Evolutionary conservation across 2,113 vertebrate species (phyloP).

Genomic region (Lamprologus speciosus): DNA sequence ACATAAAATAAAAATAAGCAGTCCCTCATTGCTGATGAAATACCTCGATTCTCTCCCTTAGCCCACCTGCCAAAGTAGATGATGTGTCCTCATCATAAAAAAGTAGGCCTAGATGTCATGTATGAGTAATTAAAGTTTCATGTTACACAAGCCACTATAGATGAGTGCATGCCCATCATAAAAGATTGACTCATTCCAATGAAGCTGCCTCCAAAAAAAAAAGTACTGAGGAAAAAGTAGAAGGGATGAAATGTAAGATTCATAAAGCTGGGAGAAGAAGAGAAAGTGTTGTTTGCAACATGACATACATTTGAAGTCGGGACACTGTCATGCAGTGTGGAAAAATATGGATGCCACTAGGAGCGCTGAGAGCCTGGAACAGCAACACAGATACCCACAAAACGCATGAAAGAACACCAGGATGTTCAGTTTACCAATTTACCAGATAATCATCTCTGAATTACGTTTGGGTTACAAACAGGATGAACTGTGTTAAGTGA

Average conservation of each 20-base stretch:
- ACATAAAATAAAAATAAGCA: background rate
- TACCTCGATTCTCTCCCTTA: background rate
- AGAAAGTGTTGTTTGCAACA: conserved; percentile 29
- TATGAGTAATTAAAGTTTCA: conserved; percentile 39
- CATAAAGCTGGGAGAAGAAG: conserved; percentile 18
- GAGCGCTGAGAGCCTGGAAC: background rate
- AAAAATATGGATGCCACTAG: background rate
- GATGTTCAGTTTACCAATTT: background rate
- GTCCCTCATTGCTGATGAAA: background rate
- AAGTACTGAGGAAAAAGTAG: background rate
- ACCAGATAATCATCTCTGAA: background rate
- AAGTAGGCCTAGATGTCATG: background rate
- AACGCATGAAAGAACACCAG: background rate
- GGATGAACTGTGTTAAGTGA: background rate
- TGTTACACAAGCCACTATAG: conserved; percentile 3
- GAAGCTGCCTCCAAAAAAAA: background rate
- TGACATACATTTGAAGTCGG: conserved; percentile 36
- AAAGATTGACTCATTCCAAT: conserved; percentile 43
- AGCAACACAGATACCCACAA: background rate
- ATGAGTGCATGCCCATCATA: conserved; percentile 21
- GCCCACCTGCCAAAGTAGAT: background rate
- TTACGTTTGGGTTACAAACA: background rate
- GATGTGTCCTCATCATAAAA: background rate
- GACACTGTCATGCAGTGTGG: background rate
- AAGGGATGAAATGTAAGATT: conserved; percentile 49